phyloP scores from a whole-genome alignment of 2,797 vertebrate species.

The Pangasius mekongensis region DNA sequence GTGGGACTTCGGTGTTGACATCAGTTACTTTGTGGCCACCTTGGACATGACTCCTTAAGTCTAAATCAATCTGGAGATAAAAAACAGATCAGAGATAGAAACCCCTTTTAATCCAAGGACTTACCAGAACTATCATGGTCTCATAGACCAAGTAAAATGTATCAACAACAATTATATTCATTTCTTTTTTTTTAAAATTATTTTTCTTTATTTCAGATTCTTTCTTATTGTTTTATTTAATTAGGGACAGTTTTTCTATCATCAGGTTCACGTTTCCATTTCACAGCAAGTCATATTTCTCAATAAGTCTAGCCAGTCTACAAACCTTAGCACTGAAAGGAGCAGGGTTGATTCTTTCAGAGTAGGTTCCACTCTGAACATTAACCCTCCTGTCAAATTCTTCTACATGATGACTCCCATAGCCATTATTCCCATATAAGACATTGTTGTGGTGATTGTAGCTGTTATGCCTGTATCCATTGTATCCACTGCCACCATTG shows the following conservation, averaged over 20 bases:
- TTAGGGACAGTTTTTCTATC: background rate
- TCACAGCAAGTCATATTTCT: background rate
- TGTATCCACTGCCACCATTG: constrained; percentile 70
- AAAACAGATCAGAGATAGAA: constrained; percentile 18
- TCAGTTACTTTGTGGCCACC: constrained; percentile 61
- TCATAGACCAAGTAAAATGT: background rate
- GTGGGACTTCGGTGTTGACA: constrained; percentile 62
- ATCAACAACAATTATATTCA: background rate
- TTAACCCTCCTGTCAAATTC: constrained; percentile 59
- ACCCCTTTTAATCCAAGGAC: background rate
- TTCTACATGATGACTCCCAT: constrained; percentile 60
- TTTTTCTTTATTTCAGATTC: background rate
- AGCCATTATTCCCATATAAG: constrained; percentile 59
- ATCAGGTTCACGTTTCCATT: background rate
- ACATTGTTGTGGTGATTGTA: constrained; percentile 55
- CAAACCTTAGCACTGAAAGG: constrained; percentile 71
- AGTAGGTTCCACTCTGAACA: constrained; percentile 60
- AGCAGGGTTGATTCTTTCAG: constrained; percentile 71
- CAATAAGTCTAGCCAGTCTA: background rate
- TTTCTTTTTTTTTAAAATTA: background rate
- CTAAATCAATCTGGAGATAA: constrained; percentile 66
- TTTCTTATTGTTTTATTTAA: background rate
- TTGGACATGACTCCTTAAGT: constrained; percentile 64
- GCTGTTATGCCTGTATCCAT: constrained; percentile 66
- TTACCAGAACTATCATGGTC: background rate